Evolutionary conservation across 1,140 invertebrate species (phyloP).

Genomic region (Diabrotica virgifera): DNA sequence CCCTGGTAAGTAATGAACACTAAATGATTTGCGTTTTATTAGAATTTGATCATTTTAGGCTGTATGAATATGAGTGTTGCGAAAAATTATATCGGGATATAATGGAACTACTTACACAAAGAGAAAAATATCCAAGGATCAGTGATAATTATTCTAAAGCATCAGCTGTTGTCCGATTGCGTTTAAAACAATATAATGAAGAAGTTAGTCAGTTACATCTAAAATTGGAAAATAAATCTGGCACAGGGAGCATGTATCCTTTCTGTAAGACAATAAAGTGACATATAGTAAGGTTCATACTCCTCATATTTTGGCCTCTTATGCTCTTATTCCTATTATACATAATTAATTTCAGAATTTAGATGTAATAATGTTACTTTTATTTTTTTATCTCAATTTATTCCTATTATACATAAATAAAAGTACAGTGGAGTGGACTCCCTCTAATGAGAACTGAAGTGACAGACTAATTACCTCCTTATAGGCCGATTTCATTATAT

Average conservation of each 20-base stretch:
- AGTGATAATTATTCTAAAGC: conserved; percentile 56
- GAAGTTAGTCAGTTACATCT: conserved; percentile 59
- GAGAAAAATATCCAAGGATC: conserved; percentile 53
- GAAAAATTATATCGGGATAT: conserved; percentile 62
- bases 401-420: no score
- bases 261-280: conserved; percentile 26
- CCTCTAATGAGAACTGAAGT: no score
- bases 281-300: background rate
- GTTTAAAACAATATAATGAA: conserved; percentile 59
- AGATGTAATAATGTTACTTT: no score
- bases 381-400: no score
- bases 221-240: conserved; percentile 55
- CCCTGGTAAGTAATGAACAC: background rate
- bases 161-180: conserved; percentile 58
- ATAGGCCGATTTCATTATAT: no score
- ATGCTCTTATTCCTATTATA: background rate
- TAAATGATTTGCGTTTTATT: background rate
- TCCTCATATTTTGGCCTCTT: background rate
- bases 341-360: no score
- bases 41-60: conserved; percentile 48
- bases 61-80: conserved; percentile 64
- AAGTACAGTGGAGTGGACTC: no score
- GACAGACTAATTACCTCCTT: no score
- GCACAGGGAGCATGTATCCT: conserved; percentile 55
- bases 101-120: conserved; percentile 57